phyloP scores from a whole-genome alignment of 2,797 vertebrate species.

The Hemitrygon akajei region DNA sequence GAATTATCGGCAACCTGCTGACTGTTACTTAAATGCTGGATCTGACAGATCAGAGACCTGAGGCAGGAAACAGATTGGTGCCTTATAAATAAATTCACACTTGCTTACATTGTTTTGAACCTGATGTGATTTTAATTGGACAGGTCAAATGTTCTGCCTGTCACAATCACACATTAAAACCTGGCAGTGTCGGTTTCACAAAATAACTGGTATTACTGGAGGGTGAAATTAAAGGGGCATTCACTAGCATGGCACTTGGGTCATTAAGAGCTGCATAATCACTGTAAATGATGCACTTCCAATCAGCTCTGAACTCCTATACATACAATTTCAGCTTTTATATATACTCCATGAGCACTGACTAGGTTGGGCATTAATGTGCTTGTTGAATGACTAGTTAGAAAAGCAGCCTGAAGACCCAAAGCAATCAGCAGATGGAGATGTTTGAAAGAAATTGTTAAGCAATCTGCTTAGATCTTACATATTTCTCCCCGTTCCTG shows the following conservation, averaged over 20 bases:
- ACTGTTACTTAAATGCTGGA: background rate
- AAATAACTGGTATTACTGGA: conserved; percentile 16
- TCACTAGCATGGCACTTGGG: background rate
- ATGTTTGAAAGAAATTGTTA: background rate
- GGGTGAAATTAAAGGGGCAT: background rate
- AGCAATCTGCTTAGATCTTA: background rate
- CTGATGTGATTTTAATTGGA: background rate
- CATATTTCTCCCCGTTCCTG: background rate
- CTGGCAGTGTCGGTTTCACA: background rate
- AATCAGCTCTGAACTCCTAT: background rate
- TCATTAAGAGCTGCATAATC: background rate
- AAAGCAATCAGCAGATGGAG: background rate
- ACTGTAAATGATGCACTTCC: background rate
- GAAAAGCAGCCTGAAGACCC: background rate
- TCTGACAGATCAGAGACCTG: background rate
- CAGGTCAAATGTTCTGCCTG: background rate
- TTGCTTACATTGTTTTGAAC: background rate
- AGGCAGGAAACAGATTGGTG: background rate
- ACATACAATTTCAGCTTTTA: background rate
- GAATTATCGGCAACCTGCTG: background rate
- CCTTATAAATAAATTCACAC: background rate
- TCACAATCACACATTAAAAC: background rate
- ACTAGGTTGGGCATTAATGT: background rate
- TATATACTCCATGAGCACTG: background rate
- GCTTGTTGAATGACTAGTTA: background rate